Evolutionary conservation across 2,113 vertebrate species (phyloP), one percentile per base, ranked within the genome.

Genomic region (Muscicapa adusta): DNA sequence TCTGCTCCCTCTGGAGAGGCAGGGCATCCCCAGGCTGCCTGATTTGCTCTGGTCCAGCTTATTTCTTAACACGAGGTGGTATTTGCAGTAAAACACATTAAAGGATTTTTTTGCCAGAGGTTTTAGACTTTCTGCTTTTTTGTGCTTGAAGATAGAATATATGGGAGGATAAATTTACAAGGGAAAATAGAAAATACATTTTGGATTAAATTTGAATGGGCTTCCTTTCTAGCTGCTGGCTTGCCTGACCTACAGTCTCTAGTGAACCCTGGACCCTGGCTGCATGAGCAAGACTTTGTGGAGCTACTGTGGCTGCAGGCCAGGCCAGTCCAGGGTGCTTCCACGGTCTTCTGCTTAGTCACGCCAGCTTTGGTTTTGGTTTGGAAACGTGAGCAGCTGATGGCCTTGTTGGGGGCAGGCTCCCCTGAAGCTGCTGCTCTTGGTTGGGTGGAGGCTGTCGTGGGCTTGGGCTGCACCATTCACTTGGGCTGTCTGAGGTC

Each of bases 41-140:
- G 92, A 85, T 95, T 92, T 81, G 63, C 89, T 95, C 18, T 0
- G 4, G 60, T 89, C 61, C 84, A 60, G 72, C 91, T 88, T 96
- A 85, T 74, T 91, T 77, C 63, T 93, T 83, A 85, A 92, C 62
- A 43, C 15, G 31, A 78, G 56, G 80, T n/a, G 70, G 67, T 85
- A 83, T 92, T 92, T 89, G 70, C 84, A 76, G 82, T 57, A 65
- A 90, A 95, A 94, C 67, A 85, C 54, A 65, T 91, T 82, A 85
- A 95, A 76, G 62, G 78, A 63, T 91, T 86, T 95, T 95, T 79
- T 93, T 85, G 24, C 74, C 57, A 73, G 81, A 93, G 78, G 82
- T 89, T 94, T 95, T 91, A 88, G 74, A 60, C 67, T 91, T 91
- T 85, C 90, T 85, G 70, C 74, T 81, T 89, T 96, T 96, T 95